Conservation (phyloP, 2,797 vertebrate genomes). For the Myoxocephalus aenaeus region DNA sequence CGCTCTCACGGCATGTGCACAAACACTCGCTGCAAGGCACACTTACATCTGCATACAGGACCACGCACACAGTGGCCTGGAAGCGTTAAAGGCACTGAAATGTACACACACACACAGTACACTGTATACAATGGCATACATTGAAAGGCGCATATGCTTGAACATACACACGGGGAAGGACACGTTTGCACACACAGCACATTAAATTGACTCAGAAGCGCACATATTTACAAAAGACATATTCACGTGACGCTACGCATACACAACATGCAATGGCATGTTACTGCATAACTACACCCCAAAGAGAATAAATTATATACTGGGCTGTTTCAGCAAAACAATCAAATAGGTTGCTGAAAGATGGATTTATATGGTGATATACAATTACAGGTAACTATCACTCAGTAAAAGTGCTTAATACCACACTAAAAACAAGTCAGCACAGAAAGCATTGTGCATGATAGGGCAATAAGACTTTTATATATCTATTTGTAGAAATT, state of each 20-base stretch:
- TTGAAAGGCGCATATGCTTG: constrained; percentile 42
- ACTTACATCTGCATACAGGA: constrained; percentile 28
- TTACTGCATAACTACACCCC: constrained; percentile 31
- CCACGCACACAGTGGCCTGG: constrained; percentile 31
- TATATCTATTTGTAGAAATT: neutral
- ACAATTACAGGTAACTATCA: constrained; percentile 29
- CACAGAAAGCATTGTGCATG: constrained; percentile 4
- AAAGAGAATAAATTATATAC: constrained; percentile 28
- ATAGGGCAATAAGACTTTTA: constrained; percentile 5
- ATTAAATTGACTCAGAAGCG: constrained; percentile 37
- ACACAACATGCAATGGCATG: constrained; percentile 44
- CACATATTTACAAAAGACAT: constrained; percentile 26
- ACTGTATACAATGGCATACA: constrained; percentile 40
- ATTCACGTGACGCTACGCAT: constrained; percentile 20
- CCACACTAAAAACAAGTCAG: constrained; percentile 13
- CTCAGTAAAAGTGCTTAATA: constrained; percentile 20
- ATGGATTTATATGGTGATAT: constrained; percentile 27
- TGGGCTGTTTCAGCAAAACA: constrained; percentile 23
- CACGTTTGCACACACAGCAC: constrained; percentile 21
- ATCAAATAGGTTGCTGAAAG: constrained; percentile 35
- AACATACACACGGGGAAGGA: constrained; percentile 5
- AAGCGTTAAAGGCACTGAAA: constrained; percentile 54
- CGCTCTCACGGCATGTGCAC: constrained; percentile 6
- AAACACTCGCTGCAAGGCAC: constrained; percentile 47
- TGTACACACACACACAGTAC: constrained; percentile 14